A percentile compares a stretch with the other conserved stretches of the same genome.
These are phyloP conservation scores for Apamea crenata DNA, from an alignment of 2,888 invertebrate species.

Conservation along the genomic window DNA sequence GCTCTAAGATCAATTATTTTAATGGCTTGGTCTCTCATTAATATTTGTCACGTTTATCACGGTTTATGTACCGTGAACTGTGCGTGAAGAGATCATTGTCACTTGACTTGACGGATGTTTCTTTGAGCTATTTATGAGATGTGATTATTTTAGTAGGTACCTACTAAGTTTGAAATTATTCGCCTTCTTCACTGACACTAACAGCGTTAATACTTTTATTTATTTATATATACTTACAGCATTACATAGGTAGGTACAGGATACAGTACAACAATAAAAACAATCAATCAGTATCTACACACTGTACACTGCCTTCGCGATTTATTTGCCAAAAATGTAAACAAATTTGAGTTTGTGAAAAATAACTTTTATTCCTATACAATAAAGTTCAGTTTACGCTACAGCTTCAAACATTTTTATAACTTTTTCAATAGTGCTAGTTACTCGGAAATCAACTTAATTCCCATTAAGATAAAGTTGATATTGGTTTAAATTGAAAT, in stretches of 20 bases:
- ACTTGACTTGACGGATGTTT: not conserved
- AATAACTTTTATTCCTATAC: too few relatives aligned
- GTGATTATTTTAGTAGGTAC: not conserved
- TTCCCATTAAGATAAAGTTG: too few relatives aligned
- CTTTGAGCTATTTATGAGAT: not conserved
- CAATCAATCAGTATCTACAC: not conserved
- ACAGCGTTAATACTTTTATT: not conserved
- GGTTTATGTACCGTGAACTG: slow-evolving; percentile 27
- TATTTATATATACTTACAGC: not conserved
- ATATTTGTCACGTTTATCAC: slow-evolving; percentile 39
- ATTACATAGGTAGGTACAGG: not conserved
- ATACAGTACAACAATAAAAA: not conserved
- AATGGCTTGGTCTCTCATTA: slow-evolving; percentile 30
- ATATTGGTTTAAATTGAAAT: too few relatives aligned
- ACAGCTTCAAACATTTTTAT: too few relatives aligned
- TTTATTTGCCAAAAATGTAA: too few relatives aligned
- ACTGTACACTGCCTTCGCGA: too few relatives aligned
- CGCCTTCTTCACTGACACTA: not conserved
- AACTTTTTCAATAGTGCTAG: too few relatives aligned
- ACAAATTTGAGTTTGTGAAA: too few relatives aligned
- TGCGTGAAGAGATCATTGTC: slow-evolving; percentile 21
- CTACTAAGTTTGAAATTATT: not conserved
- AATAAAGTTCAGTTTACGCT: too few relatives aligned
- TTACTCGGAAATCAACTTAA: too few relatives aligned
- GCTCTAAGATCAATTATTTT: slow-evolving; percentile 46